Evolutionary conservation across 2,113 vertebrate species (phyloP).

Genomic region (Tretioscincus oriximinensis): DNA sequence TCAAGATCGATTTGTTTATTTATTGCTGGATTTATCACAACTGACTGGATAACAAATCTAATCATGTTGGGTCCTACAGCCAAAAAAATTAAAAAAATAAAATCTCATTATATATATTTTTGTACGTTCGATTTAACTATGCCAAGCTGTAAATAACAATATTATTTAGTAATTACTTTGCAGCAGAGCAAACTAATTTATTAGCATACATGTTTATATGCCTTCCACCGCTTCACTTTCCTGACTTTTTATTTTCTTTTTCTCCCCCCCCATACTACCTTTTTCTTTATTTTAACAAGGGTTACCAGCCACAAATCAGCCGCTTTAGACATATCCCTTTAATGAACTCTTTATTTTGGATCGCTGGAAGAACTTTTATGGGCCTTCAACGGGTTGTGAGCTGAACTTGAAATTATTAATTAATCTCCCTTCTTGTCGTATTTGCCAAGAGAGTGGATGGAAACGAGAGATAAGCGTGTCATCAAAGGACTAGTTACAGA

Average conservation of each 20-base stretch:
- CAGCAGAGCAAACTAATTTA: conserved; percentile 79
- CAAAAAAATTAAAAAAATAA: conserved; percentile 44
- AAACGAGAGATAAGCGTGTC: conserved; percentile 50
- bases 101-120: conserved; percentile 76
- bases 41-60: conserved; percentile 80
- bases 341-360: conserved; percentile 78
- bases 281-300: conserved; percentile 62
- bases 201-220: conserved; percentile 79
- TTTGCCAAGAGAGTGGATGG: conserved; percentile 66
- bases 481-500: conserved; percentile 58
- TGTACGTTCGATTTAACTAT: conserved; percentile 65
- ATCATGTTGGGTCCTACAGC: conserved; percentile 65
- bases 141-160: conserved; percentile 75
- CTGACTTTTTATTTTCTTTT: not conserved
- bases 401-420: conserved; percentile 74
- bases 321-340: conserved; percentile 67
- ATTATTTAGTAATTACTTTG: conserved; percentile 78
- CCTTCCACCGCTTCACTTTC: conserved; percentile 29
- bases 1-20: conserved; percentile 82
- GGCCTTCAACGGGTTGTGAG: conserved; percentile 56
- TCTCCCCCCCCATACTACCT: no score
- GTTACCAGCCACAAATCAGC: conserved; percentile 77
- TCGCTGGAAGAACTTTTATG: conserved; percentile 69
- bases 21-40: conserved; percentile 78
- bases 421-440: conserved; percentile 66